Conservation (phyloP, 2,797 vertebrate species). For the Lagodon rhomboides region DNA sequence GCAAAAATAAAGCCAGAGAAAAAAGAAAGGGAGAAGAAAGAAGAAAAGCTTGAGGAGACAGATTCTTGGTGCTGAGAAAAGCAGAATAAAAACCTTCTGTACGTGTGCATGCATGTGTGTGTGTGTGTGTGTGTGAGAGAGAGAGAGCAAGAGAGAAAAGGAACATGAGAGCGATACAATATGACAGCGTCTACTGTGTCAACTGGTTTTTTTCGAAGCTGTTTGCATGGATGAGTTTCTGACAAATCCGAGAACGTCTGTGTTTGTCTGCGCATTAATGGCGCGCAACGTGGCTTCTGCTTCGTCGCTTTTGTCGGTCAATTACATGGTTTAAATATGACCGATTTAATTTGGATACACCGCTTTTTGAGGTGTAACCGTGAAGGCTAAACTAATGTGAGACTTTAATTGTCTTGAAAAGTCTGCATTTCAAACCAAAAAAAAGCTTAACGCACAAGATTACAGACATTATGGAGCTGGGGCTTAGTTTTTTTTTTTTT, state of each 20-base stretch:
- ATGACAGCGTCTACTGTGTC: slow-evolving; percentile 25
- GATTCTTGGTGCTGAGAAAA: slow-evolving; percentile 55
- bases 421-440: neutral
- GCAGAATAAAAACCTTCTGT: slow-evolving; percentile 46
- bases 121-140: neutral
- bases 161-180: slow-evolving; percentile 22
- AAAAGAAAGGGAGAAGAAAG: slow-evolving; percentile 37
- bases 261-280: slow-evolving; percentile 9
- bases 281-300: slow-evolving; percentile 15
- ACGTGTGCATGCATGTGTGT: slow-evolving; percentile 17
- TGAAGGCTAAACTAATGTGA: slow-evolving; percentile 18
- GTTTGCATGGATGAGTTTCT: neutral
- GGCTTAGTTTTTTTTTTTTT: neutral
- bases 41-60: slow-evolving; percentile 55
- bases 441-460: slow-evolving; percentile 14
- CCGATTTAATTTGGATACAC: slow-evolving; percentile 35
- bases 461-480: slow-evolving; percentile 3
- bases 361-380: slow-evolving; percentile 22
- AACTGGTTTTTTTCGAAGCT: slow-evolving; percentile 37
- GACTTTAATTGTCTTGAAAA: slow-evolving; percentile 15
- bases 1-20: slow-evolving; percentile 62
- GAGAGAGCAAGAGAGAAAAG: neutral
- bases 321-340: slow-evolving; percentile 11
- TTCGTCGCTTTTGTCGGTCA: slow-evolving; percentile 24
- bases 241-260: slow-evolving; percentile 10